Base-by-base conservation (phyloP, 2,888 invertebrate genomes). In the Sclerodermus sp. region DNA sequence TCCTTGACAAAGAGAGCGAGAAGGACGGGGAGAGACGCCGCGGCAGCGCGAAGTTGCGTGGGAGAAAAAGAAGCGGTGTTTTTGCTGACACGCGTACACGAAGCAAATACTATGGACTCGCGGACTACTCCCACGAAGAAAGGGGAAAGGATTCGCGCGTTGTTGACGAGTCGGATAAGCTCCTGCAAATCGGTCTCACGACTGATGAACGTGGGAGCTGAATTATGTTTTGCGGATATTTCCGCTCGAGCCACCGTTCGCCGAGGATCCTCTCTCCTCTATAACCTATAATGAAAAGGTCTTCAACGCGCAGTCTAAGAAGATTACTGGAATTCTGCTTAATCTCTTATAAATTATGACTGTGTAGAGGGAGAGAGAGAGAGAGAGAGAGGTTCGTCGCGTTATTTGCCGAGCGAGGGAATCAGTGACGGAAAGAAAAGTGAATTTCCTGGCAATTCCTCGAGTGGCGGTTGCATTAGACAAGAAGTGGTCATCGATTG, bases 1-100 rank as follows among this genome's bases (percentile, higher is more conserved):
- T 39, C 47, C 42, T 48, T 45, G 51, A 59, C 62, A 61, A 62
- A 58, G 63, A 60, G 51, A 44, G 38, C 50, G 31, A 36, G 47
- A 42, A 12, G 13, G 38, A 14, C n/a, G 14, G 29, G 10, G n/a
- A 39, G 31, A 42, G 37, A 36, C 31, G n/a, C n/a, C n/a, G n/a
- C n/a, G n/a, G n/a, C n/a, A n/a, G n/a, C n/a, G n/a, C n/a, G n/a
- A n/a, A n/a, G n/a, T n/a, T n/a, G n/a, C n/a, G n/a, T n/a, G 23
- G 8, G 4, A 23, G 23, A 23, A 5, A 8, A 23, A 23, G 23
- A 23, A 23, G 8, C 23, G 23, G 3, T 8, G 23, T 23, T 23
- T 23, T 23, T 23, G 23, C 23, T 23, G 18, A 18, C 15, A 37
- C 9, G 31, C 31, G 16, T 37, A 42, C 15, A 1, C 37, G 18